Conservation (phyloP, 2,113 vertebrate species). For the Aviceda subcristata region DNA sequence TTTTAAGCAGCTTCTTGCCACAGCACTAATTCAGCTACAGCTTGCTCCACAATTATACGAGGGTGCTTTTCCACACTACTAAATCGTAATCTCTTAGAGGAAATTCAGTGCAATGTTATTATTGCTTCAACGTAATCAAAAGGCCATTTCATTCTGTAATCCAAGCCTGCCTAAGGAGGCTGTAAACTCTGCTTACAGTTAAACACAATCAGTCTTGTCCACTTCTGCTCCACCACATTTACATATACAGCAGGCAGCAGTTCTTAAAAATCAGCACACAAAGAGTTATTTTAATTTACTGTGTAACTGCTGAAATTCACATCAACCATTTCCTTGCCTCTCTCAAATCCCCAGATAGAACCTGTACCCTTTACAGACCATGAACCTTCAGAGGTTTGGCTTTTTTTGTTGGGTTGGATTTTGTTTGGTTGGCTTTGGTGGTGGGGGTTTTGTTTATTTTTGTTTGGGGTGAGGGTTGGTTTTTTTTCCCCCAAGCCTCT, state of each 20-base stretch:
- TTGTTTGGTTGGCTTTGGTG: not conserved
- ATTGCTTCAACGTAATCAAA: not conserved
- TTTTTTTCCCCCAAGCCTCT: not conserved
- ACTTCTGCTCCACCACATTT: not conserved
- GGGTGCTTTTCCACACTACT: not conserved
- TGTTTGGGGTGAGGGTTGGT: no score
- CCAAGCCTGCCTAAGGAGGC: not conserved
- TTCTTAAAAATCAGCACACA: not conserved
- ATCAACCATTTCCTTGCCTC: not conserved
- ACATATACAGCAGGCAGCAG: not conserved
- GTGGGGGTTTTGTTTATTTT: not conserved
- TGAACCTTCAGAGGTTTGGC: not conserved
- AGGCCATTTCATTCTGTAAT: not conserved
- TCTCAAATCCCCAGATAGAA: not conserved
- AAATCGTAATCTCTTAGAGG: rapidly evolving
- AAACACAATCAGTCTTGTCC: not conserved
- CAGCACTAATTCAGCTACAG: not conserved
- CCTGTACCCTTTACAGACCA: no score
- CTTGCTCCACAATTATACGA: rapidly evolving
- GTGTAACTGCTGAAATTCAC: not conserved
- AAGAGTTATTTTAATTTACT: not conserved
- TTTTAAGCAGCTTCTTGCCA: not conserved
- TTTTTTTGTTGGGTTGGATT: not conserved
- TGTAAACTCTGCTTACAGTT: not conserved
- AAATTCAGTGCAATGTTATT: not conserved